Percentiles rank a stretch among this genome's conserved stretches.
Evolutionary conservation across 2,888 invertebrate genomes (phyloP).

Genomic region (Tenodera sinensis): DNA sequence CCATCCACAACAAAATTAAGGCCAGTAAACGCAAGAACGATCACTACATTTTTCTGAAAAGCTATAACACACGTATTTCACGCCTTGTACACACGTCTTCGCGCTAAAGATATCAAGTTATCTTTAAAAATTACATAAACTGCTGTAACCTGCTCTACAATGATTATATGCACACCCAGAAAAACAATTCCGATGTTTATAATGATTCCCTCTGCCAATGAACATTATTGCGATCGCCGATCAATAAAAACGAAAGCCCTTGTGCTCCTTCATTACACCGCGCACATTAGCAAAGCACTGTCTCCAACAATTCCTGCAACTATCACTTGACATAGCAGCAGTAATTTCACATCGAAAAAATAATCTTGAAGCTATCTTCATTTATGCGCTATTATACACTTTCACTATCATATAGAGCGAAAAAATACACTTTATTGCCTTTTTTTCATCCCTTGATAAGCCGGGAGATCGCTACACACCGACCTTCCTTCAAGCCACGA

Average conservation of each 20-base stretch:
- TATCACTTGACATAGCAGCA: not conserved
- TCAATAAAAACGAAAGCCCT: not conserved
- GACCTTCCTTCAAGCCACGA: slow-evolving; percentile 30
- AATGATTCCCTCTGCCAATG: not conserved
- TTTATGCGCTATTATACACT: not conserved
- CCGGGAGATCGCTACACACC: slow-evolving; percentile 21
- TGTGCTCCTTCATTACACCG: not conserved
- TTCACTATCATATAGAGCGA: not conserved
- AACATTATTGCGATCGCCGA: not conserved
- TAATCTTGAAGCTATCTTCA: not conserved
- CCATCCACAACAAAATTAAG: not conserved
- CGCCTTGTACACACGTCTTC: not conserved
- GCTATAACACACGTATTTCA: not conserved
- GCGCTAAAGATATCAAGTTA: not conserved
- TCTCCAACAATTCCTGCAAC: not conserved
- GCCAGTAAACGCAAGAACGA: not conserved
- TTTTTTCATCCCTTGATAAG: not conserved
- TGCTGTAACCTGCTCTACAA: not conserved
- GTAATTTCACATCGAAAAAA: not conserved
- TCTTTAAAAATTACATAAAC: not conserved
- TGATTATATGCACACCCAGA: not conserved
- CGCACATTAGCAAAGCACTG: not conserved
- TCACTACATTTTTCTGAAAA: too few species aligned
- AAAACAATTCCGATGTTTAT: not conserved
- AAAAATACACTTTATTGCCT: not conserved